Evolutionary conservation across 2,888 invertebrate genomes (phyloP).

Genomic region (Elmis aenea): DNA sequence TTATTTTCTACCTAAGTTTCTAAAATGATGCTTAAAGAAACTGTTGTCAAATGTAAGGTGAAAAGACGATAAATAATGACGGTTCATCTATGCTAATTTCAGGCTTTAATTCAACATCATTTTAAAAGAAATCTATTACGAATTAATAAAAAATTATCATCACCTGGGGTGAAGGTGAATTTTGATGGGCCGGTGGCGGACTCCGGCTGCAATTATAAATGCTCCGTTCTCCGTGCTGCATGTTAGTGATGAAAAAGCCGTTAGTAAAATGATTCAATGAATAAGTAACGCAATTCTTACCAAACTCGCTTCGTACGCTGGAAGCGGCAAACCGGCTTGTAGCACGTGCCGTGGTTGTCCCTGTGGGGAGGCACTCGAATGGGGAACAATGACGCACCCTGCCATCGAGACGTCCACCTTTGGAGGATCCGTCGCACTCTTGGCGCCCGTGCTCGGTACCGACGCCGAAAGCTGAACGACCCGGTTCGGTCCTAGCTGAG

Average conservation of each 20-base stretch:
- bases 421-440: constrained; percentile 50
- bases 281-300: constrained; percentile 51
- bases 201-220: constrained; percentile 54
- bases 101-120: no score
- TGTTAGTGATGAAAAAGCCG: constrained; percentile 38
- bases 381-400: constrained; percentile 53
- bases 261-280: constrained; percentile 5
- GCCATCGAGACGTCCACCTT: constrained; percentile 53
- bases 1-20: no score
- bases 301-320: constrained; percentile 63
- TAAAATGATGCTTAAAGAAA: no score
- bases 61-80: no score
- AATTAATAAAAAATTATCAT: constrained; percentile 32
- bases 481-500: constrained; percentile 44
- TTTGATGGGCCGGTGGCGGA: constrained; percentile 83
- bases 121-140: no score
- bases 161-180: constrained; percentile 69
- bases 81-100: no score
- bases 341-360: constrained; percentile 52
- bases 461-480: constrained; percentile 58
- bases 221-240: constrained; percentile 53
- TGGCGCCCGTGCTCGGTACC: constrained; percentile 39
- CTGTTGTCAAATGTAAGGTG: no score
- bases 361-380: constrained; percentile 43
- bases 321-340: constrained; percentile 54